phyloP scores from a whole-genome alignment of 1,140 invertebrate genomes.

The Tribolium castaneum region DNA sequence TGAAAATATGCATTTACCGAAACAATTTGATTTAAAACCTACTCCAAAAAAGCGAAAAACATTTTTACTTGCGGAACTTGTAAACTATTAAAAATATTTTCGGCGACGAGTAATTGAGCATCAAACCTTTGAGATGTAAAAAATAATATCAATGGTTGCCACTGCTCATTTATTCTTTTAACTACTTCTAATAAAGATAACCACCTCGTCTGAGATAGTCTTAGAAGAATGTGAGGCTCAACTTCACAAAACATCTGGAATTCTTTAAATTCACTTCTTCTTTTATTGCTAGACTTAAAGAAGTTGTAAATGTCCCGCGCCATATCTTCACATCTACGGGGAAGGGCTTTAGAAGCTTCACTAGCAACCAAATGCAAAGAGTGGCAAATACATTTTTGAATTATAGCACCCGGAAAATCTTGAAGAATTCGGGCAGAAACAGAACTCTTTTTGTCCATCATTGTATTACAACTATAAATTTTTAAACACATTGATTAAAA shows the following conservation, averaged over 20 bases:
- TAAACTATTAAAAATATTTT: background rate
- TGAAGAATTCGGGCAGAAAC: background rate
- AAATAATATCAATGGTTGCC: slow-evolving; percentile 28
- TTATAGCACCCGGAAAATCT: slow-evolving; percentile 54
- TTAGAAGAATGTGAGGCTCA: background rate
- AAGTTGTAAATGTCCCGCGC: slow-evolving; percentile 55
- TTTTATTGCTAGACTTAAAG: slow-evolving; percentile 60
- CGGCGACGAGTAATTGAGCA: background rate
- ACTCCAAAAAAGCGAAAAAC: slow-evolving; percentile 28
- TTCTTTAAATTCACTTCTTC: slow-evolving; percentile 9
- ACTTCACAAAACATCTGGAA: background rate
- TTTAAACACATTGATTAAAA: too few species aligned
- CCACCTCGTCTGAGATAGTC: slow-evolving; percentile 42
- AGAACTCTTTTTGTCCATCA: background rate
- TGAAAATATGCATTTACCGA: slow-evolving; percentile 38
- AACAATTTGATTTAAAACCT: slow-evolving; percentile 36
- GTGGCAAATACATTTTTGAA: slow-evolving; percentile 63
- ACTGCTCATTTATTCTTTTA: slow-evolving; percentile 38
- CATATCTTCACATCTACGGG: slow-evolving; percentile 56
- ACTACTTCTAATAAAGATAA: slow-evolving; percentile 37
- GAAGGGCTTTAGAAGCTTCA: slow-evolving; percentile 62
- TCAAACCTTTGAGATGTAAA: slow-evolving; percentile 1
- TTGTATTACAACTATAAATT: background rate
- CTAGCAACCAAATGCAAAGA: slow-evolving; percentile 59
- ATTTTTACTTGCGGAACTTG: background rate